Evolutionary conservation across 30 jellyfish, hydroid and myxozoan species (phyloP).

Genomic region (Haliclystus octoradiatus): DNA sequence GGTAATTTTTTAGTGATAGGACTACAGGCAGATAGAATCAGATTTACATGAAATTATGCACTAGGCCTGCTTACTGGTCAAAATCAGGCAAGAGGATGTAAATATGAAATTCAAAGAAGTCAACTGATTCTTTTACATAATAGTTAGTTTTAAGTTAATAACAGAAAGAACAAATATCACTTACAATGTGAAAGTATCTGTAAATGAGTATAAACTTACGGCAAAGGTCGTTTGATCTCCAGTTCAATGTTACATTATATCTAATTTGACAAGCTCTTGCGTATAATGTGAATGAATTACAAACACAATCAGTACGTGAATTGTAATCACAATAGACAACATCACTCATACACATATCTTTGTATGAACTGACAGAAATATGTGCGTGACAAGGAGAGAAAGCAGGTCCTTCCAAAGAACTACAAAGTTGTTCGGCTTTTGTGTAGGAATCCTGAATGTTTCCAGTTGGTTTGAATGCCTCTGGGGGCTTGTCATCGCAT

Average conservation of each 20-base stretch:
- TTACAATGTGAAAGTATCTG: neutral
- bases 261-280: slow-evolving; percentile 65
- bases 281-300: slow-evolving; percentile 68
- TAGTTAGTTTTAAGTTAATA: too few relatives aligned
- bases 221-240: slow-evolving; percentile 81
- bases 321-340: slow-evolving; percentile 61
- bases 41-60: too few relatives aligned
- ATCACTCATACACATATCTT: slow-evolving; percentile 82
- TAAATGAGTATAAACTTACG: slow-evolving; percentile 44
- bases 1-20: too few relatives aligned
- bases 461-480: slow-evolving; percentile 36
- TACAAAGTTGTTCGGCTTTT: slow-evolving; percentile 65
- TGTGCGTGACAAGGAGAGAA: slow-evolving; percentile 68
- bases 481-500: slow-evolving; percentile 52
- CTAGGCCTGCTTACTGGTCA: too few relatives aligned
- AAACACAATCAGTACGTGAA: slow-evolving; percentile 67
- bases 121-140: neutral
- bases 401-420: slow-evolving; percentile 44
- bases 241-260: slow-evolving; percentile 44
- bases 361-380: slow-evolving; percentile 35
- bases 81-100: neutral
- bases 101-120: neutral
- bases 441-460: slow-evolving; percentile 9
- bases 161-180: too few relatives aligned
- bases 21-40: too few relatives aligned